Evolutionary conservation across 2,888 invertebrate genomes (phyloP).

Genomic region (Rhagonycha fulva): DNA sequence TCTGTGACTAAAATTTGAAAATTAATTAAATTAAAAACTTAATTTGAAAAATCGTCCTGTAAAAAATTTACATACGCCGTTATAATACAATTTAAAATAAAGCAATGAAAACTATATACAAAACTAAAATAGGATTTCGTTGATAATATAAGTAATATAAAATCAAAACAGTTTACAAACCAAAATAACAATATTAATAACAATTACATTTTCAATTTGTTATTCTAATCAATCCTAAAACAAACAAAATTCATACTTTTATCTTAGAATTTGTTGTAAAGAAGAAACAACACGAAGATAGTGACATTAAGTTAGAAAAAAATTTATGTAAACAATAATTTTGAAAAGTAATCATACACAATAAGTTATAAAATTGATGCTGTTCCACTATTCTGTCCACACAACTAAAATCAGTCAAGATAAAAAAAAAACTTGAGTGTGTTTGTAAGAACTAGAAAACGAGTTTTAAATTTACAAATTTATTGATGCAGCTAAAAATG

Average conservation of each 20-base stretch:
- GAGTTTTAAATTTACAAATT: neutral
- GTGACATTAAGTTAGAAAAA: neutral
- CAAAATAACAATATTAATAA: constrained; percentile 1
- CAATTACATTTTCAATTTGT: neutral
- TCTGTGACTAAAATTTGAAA: neutral
- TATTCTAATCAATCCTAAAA: neutral
- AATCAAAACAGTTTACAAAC: neutral
- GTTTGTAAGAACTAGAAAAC: neutral
- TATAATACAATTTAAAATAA: constrained; percentile 2
- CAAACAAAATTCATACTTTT: neutral
- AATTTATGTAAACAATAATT: neutral
- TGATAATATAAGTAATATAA: neutral
- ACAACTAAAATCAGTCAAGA: neutral
- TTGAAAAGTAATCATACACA: neutral
- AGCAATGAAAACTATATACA: constrained; percentile 1
- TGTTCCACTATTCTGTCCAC: neutral
- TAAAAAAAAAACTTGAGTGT: neutral
- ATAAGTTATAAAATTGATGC: neutral
- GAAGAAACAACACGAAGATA: neutral
- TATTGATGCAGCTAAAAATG: neutral
- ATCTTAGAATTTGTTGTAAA: neutral
- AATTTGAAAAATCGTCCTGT: neutral
- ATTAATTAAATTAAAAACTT: neutral
- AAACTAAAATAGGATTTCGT: constrained; percentile 2
- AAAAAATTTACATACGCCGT: neutral